Conservation (phyloP, 92 coral and sea anemone species). For the Ricordea florida region DNA sequence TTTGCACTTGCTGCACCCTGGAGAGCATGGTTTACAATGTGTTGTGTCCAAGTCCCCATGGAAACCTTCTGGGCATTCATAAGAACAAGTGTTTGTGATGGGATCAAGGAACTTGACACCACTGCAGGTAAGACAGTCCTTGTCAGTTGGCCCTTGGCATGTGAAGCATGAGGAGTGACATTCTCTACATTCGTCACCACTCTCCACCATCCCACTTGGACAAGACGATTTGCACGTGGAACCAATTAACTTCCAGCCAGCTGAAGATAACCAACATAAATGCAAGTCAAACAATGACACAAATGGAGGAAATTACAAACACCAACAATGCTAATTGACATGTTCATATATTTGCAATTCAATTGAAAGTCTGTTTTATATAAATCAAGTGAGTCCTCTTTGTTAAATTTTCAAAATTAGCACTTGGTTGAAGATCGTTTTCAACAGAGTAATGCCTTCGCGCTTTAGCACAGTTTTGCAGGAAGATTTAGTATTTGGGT, state of each 20-base stretch:
- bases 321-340: too few species aligned
- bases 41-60: slow-evolving; percentile 74
- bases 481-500: too few species aligned
- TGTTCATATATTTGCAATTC: too few species aligned
- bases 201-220: slow-evolving; percentile 60
- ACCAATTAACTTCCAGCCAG: slow-evolving; percentile 62
- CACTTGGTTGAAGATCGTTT: too few species aligned
- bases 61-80: slow-evolving; percentile 75
- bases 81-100: slow-evolving; percentile 63
- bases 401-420: too few species aligned
- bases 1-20: slow-evolving; percentile 77
- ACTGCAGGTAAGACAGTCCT: slow-evolving; percentile 84
- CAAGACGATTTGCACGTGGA: slow-evolving; percentile 66
- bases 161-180: slow-evolving; percentile 77
- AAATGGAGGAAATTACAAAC: not conserved
- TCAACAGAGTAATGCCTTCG: too few species aligned
- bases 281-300: not conserved
- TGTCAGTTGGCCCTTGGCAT: slow-evolving; percentile 76
- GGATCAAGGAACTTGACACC: slow-evolving; percentile 85
- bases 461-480: too few species aligned
- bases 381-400: too few species aligned
- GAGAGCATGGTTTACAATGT: slow-evolving; percentile 73
- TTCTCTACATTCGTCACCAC: slow-evolving; percentile 57
- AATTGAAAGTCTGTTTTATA: too few species aligned
- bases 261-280: slow-evolving; percentile 37